Evolutionary conservation across 2,113 vertebrate species (phyloP).

Genomic region (Forbesichthys agassizii): DNA sequence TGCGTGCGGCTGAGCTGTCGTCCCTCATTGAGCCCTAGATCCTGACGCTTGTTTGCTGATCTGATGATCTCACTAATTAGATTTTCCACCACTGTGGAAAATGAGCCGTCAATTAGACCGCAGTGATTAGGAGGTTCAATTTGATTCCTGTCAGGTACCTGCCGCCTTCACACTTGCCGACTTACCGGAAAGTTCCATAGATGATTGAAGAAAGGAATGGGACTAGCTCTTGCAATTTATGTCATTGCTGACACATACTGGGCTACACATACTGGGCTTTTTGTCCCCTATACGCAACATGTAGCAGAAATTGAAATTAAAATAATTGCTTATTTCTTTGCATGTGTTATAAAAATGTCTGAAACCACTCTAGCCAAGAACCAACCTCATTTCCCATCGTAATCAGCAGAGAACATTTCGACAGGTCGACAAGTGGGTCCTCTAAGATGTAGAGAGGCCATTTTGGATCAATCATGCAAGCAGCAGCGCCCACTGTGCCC

Average conservation of each 20-base stretch:
- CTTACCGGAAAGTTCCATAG: conserved; percentile 33
- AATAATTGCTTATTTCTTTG: not conserved
- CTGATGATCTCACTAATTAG: conserved; percentile 65
- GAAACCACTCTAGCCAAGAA: not conserved
- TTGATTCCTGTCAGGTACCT: conserved; percentile 69
- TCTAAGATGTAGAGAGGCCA: not conserved
- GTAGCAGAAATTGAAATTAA: not conserved
- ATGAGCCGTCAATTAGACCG: conserved; percentile 68
- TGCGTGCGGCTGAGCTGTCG: conserved; percentile 29
- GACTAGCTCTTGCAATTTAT: not conserved
- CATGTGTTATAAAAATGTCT: not conserved
- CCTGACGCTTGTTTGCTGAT: conserved; percentile 59
- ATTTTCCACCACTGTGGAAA: conserved; percentile 63
- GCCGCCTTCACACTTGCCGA: conserved; percentile 49
- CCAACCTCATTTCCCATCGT: not conserved
- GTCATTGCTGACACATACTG: not conserved
- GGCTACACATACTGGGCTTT: not conserved
- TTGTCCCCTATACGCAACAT: not conserved
- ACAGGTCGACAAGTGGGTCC: not conserved
- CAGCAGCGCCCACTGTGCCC: not conserved
- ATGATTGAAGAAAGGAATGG: conserved; percentile 3
- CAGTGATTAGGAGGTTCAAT: conserved; percentile 49
- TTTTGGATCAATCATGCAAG: conserved; percentile 5
- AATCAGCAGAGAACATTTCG: not conserved
- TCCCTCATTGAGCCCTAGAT: conserved; percentile 45